Evolutionary conservation across 2,888 invertebrate species (phyloP), one percentile per base, ranked within the genome.

Genomic region (Pyrocoelia pectoralis): DNA sequence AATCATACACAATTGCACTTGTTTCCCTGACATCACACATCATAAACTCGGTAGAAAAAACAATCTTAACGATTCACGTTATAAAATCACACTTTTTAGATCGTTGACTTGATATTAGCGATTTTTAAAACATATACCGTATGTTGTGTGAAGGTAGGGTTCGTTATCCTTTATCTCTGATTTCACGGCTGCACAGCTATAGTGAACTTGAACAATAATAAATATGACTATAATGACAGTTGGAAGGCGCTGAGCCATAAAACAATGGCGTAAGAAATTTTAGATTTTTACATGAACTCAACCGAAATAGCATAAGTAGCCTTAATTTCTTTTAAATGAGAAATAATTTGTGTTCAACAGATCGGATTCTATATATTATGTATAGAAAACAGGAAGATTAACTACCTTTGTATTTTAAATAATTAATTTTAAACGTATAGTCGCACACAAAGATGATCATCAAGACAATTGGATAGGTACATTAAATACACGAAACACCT

Each of bases 221-320:
- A 77, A 77, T 77, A 76, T 72, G 74, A 76, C 73, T 76, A 75
- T 78, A 78, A 78, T 77, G 77, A 77, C 77, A 77, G 76, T 74
- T 69, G 68, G n/a, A 61, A 77, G 76, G 77, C 76, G 78, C 76
- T 75, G 77, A 72, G 68, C 74, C 77, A 72, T 77, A 72, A 76
- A 75, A 76, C 74, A 73, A 76, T 75, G 66, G 68, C 66, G 65
- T 67, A 68, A 67, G 65, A 66, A 66, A 59, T 66, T 65, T 62
- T 62, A 62, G 66, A 66, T 66, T 66, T 65, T 66, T 63, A 59
- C 62, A 63, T 62, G 66, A 66, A 65, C 65, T 65, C 65, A 61
- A 65, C 61, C 58, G 65, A 65, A 65, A 65, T 65, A 54, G 61
- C 54, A 63, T 63, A 63, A 63, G 63, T 59, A 63, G 58, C 63